phyloP scores from a whole-genome alignment of 1,140 invertebrate species.

The Drosophila eugracilis region DNA sequence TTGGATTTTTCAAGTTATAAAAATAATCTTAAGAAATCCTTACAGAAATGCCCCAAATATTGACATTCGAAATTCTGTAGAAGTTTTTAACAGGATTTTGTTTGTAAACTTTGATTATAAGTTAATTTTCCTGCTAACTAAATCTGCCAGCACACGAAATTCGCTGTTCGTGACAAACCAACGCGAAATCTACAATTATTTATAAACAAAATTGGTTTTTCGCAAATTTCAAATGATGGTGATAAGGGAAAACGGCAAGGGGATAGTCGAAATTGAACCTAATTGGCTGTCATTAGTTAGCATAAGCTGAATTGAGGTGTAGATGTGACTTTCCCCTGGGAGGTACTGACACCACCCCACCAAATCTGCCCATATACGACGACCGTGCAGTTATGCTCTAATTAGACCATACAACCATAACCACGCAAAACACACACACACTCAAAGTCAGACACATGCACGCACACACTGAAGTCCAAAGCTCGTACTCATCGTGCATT shows the following conservation, averaged over 20 bases:
- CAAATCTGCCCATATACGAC: conserved; percentile 1
- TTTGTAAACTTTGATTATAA: too few species aligned
- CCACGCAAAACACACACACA: conserved; percentile 4
- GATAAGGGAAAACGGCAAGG: conserved; percentile 5
- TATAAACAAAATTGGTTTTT: conserved; percentile 18
- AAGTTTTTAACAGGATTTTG: too few species aligned
- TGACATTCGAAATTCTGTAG: too few species aligned
- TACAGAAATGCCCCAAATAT: too few species aligned
- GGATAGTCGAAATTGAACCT: conserved; percentile 17
- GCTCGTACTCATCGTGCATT: conserved; percentile 45
- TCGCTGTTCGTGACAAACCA: neutral
- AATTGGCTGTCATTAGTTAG: conserved; percentile 43
- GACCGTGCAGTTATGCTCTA: conserved; percentile 56
- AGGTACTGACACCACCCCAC: neutral
- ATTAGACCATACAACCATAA: conserved; percentile 51
- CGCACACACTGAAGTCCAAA: conserved; percentile 18
- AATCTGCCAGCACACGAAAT: neutral
- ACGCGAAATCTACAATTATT: neutral
- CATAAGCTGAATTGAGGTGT: conserved; percentile 17
- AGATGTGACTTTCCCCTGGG: conserved; percentile 17
- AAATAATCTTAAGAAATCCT: too few species aligned
- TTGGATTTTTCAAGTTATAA: too few species aligned
- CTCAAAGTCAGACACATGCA: neutral
- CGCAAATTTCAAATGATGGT: conserved; percentile 14
- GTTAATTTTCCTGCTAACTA: too few species aligned